phyloP scores from a whole-genome alignment of 2,797 vertebrate species.

The Cuniculus paca region DNA sequence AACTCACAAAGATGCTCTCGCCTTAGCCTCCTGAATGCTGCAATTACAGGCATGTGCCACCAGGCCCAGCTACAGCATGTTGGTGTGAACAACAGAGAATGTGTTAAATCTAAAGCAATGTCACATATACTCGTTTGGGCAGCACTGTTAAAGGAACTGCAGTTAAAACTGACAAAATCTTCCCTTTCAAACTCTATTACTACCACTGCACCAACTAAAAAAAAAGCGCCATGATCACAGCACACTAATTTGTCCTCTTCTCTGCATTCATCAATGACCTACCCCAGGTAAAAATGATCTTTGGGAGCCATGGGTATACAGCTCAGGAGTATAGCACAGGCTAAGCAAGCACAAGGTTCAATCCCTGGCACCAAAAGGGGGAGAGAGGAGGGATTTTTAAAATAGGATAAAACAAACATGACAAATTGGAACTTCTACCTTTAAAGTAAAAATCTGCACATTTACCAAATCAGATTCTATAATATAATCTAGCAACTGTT shows the following conservation, averaged over 20 bases:
- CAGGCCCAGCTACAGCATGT: too few relatives aligned
- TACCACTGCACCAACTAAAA: background rate
- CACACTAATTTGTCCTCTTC: background rate
- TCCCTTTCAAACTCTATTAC: background rate
- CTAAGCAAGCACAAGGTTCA: background rate
- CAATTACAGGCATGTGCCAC: too few relatives aligned
- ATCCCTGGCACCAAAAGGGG: background rate
- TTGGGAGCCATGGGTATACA: background rate
- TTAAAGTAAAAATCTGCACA: conserved; percentile 42
- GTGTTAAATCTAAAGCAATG: background rate
- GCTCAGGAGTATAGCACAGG: background rate
- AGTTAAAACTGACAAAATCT: background rate
- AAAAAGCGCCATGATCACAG: background rate
- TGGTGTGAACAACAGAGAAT: background rate
- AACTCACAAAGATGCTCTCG: too few relatives aligned
- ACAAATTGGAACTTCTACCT: background rate
- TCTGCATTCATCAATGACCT: background rate
- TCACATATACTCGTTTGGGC: background rate
- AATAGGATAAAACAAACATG: background rate
- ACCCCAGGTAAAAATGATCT: background rate
- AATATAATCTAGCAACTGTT: background rate
- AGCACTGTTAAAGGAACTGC: background rate
- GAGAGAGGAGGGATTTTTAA: background rate
- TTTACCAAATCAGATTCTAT: background rate
- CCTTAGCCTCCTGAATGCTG: too few relatives aligned